These are phyloP conservation scores for Cricetomys ansorgei DNA, from an alignment of 2,113 vertebrate species.

Conservation along the genomic window DNA sequence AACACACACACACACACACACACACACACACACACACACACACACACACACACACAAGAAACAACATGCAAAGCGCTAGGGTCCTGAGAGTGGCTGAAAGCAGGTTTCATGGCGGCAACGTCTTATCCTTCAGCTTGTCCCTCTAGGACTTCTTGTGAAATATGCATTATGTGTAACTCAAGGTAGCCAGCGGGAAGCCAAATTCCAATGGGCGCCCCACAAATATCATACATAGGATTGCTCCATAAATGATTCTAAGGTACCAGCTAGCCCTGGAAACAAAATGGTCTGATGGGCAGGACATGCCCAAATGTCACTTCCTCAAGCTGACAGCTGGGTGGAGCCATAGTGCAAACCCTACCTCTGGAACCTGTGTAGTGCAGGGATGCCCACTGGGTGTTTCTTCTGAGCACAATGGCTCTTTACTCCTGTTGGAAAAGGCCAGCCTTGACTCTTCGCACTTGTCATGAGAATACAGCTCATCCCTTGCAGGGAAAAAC, in stretches of 20 bases:
- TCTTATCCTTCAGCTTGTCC: neutral
- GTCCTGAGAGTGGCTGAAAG: neutral
- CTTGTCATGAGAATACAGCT: neutral
- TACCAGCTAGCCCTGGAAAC: neutral
- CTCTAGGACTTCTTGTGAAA: neutral
- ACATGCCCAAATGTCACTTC: neutral
- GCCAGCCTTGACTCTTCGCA: neutral
- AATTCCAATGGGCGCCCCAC: no score
- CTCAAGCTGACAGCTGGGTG: fast-evolving
- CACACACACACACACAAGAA: no score
- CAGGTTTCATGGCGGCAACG: neutral
- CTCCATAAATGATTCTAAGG: neutral
- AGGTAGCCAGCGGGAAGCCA: no score
- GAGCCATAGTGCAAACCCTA: neutral
- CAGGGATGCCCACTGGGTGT: neutral
- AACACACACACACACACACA: no score
- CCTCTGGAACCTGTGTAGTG: neutral
- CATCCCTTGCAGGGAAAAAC: neutral
- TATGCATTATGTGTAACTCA: fast-evolving
- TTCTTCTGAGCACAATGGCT: neutral
- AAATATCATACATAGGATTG: neutral
- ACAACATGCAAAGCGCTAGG: neutral
- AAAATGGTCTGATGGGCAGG: no score
- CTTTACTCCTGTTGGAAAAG: neutral
- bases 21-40: no score